Base-by-base conservation (phyloP, 2,797 vertebrate genomes). In the Propithecus deckenii region DNA sequence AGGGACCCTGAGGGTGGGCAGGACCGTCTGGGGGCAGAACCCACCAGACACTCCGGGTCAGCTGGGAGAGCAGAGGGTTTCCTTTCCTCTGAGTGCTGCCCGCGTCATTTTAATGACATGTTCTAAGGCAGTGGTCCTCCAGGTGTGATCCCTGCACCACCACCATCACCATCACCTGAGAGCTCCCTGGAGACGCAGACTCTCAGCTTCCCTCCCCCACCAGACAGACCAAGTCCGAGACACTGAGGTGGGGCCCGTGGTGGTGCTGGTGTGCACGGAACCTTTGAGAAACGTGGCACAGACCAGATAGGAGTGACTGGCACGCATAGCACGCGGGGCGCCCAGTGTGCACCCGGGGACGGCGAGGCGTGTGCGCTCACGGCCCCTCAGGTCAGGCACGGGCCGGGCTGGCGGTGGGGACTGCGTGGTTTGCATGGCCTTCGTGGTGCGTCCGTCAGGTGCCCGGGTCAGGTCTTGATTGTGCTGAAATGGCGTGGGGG, bases 51-150 rank as follows among this genome's bases (percentile, higher is more conserved):
- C n/a, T 43, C 11, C n/a, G 18, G 28, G n/a, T 65, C 28, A 23
- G 0, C 23, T 14, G 4, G 18, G 57, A 4, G 0, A 17, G 38
- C 46, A 4, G 13, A 15, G 1, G 13, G 3, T 10, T 61, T 72
- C 67, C 75, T 69, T 59, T n/a, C 23, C 35, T 81, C 12, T 4
- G n/a, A 28, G 59, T 15, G 14, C 2, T 20, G 57, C n/a, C 86
- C 0, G 0, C 3, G 0, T 18, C 25, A 1, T 28, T 43, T 50
- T 14, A 32, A 11, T 5, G 48, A 32, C 15, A 23, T 0, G 9
- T 35, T 0, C 1, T 5, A 18, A 32, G 5, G 23, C 65, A 15
- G 10, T 50, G 59, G 25, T 55, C 78, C 35, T 41, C 7, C 0
- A 7, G 18, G 5, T 69, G 5, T 84, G 23, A 25, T 23, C 63